Evolutionary conservation across 2,888 invertebrate genomes (phyloP).

Genomic region (Acleris holmiana): DNA sequence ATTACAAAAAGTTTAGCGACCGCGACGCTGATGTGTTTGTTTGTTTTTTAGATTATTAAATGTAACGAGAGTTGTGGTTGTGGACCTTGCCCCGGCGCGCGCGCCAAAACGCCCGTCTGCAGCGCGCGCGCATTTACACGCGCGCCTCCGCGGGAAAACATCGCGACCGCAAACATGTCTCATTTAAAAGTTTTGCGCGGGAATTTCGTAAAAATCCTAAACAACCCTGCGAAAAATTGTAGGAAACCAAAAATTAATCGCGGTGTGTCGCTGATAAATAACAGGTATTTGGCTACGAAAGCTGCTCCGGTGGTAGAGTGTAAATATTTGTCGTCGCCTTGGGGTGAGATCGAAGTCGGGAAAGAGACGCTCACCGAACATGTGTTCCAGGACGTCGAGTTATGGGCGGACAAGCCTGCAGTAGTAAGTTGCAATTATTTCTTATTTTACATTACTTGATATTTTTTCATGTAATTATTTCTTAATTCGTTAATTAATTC

Average conservation of each 20-base stretch:
- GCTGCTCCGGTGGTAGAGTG: conserved; percentile 61
- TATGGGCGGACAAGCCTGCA: conserved; percentile 85
- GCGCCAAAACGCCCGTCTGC: conserved; percentile 64
- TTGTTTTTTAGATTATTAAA: conserved; percentile 49
- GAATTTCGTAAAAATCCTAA: conserved; percentile 67
- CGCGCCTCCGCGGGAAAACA: conserved; percentile 61
- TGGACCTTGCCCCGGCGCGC: conserved; percentile 70
- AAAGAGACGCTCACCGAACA: conserved; percentile 84
- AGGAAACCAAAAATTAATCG: conserved; percentile 52
- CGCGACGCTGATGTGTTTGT: conserved; percentile 33
- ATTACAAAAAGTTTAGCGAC: neutral
- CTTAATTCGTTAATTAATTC: neutral
- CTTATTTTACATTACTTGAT: neutral
- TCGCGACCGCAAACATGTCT: conserved; percentile 65
- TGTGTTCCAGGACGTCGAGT: conserved; percentile 82
- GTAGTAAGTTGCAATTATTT: conserved; percentile 82
- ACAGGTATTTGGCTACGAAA: conserved; percentile 64
- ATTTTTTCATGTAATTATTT: neutral
- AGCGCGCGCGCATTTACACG: conserved; percentile 40
- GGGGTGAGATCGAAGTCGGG: conserved; percentile 82
- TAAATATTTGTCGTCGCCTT: conserved; percentile 68
- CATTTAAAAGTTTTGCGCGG: conserved; percentile 78
- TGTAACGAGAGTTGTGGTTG: conserved; percentile 56
- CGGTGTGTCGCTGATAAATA: conserved; percentile 43
- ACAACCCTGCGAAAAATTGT: conserved; percentile 54